Conservation (phyloP, 2,113 vertebrate species). For the Calyptommatus sinebrachiatus region DNA sequence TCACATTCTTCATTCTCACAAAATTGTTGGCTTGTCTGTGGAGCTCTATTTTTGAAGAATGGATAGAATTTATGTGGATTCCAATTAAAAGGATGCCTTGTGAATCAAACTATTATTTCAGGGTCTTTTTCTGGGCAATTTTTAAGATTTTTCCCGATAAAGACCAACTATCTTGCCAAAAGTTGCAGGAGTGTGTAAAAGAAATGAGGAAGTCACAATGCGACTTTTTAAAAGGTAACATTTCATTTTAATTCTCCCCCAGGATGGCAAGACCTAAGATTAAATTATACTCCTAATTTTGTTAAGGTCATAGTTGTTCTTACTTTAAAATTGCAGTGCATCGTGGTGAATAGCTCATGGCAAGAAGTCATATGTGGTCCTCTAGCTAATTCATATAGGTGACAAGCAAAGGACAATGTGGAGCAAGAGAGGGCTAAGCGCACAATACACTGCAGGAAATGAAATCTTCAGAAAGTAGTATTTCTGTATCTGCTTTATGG, state of each 20-base stretch:
- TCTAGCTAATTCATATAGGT: background rate
- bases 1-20: background rate
- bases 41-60: background rate
- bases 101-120: conserved; percentile 9
- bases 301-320: background rate
- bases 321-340: background rate
- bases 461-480: background rate
- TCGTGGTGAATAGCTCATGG: background rate
- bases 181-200: background rate
- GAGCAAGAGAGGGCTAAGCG: background rate
- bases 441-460: background rate
- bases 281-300: background rate
- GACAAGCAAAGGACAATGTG: background rate
- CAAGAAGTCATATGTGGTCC: background rate
- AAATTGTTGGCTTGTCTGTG: background rate
- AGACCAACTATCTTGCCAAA: background rate
- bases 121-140: background rate
- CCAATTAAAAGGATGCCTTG: background rate
- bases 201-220: conserved; percentile 1
- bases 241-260: background rate
- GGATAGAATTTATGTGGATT: background rate
- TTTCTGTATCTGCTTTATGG: background rate
- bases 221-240: background rate
- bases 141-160: background rate
- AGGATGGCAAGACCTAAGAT: background rate